Percentiles rank a stretch among this genome's conserved stretches.
Conservation (phyloP, 2,888 invertebrate genomes). For the Sturmia bella region DNA sequence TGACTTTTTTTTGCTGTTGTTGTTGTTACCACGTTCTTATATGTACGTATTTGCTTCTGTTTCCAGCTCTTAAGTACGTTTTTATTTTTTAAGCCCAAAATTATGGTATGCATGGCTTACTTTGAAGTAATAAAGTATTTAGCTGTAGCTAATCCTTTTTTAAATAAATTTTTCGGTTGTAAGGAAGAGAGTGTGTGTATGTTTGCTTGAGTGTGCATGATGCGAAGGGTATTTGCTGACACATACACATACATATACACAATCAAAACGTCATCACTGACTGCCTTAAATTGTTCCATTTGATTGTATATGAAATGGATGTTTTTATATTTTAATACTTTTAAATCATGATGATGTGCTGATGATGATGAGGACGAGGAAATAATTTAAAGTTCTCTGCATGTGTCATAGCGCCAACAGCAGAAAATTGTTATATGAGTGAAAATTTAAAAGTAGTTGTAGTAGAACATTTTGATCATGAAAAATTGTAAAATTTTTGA, state of each 20-base stretch:
- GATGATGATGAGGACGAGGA: neutral
- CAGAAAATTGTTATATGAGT: neutral
- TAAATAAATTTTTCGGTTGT: slow-evolving; percentile 41
- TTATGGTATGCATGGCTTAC: slow-evolving; percentile 51
- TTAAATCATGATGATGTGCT: too few relatives aligned
- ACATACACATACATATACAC: slow-evolving; percentile 21
- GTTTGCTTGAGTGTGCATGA: neutral
- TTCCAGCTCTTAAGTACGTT: neutral
- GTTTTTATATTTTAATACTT: slow-evolving; percentile 1
- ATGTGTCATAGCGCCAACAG: slow-evolving; percentile 31
- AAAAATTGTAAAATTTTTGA: too few relatives aligned
- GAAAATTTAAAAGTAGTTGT: too few relatives aligned
- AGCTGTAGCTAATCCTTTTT: slow-evolving; percentile 62
- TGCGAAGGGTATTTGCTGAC: slow-evolving; percentile 10
- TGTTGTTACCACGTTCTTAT: too few relatives aligned
- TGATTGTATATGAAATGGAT: neutral
- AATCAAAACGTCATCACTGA: slow-evolving; percentile 7
- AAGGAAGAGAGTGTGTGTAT: too few relatives aligned
- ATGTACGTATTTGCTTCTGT: neutral
- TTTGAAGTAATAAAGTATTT: slow-evolving; percentile 59
- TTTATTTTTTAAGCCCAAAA: slow-evolving; percentile 30
- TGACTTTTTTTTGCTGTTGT: neutral
- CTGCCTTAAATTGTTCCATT: neutral
- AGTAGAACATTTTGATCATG: too few relatives aligned
- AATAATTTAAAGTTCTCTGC: slow-evolving; percentile 8